These are phyloP conservation scores for Azemiops feae DNA, from an alignment of 2,113 vertebrate species.

Conservation along the genomic window DNA sequence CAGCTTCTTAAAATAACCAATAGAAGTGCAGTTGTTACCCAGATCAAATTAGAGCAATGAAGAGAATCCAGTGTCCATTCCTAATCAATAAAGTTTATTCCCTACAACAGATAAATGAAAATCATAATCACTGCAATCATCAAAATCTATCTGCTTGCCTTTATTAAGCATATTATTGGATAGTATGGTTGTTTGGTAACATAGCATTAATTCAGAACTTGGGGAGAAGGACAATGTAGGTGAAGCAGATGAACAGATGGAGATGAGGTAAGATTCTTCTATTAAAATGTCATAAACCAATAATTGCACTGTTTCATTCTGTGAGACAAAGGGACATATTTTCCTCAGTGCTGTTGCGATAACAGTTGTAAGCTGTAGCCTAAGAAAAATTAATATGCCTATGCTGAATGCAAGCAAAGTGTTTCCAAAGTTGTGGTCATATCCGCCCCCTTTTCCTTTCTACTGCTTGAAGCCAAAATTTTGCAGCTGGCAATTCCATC, in stretches of 20 bases:
- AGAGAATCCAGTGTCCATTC: neutral
- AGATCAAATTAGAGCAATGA: neutral
- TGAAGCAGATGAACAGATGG: neutral
- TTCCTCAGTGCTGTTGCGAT: neutral
- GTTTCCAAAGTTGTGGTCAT: neutral
- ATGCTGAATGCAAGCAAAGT: neutral
- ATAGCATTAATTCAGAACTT: neutral
- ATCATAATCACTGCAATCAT: neutral
- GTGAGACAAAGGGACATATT: neutral
- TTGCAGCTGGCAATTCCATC: conserved; percentile 6
- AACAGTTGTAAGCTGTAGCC: neutral
- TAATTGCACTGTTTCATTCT: neutral
- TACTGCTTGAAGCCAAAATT: conserved; percentile 10
- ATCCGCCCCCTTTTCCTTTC: neutral
- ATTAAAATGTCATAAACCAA: neutral
- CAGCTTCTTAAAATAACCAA: neutral
- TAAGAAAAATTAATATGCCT: neutral
- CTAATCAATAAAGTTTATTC: neutral
- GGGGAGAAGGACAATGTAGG: neutral
- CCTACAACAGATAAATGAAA: neutral
- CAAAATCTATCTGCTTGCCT: neutral
- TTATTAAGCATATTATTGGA: neutral
- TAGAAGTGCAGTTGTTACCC: neutral
- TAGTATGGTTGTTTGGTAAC: neutral
- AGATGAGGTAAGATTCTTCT: neutral